Base-by-base conservation (phyloP, 1,140 invertebrate species). In the Zophobas atratus region DNA sequence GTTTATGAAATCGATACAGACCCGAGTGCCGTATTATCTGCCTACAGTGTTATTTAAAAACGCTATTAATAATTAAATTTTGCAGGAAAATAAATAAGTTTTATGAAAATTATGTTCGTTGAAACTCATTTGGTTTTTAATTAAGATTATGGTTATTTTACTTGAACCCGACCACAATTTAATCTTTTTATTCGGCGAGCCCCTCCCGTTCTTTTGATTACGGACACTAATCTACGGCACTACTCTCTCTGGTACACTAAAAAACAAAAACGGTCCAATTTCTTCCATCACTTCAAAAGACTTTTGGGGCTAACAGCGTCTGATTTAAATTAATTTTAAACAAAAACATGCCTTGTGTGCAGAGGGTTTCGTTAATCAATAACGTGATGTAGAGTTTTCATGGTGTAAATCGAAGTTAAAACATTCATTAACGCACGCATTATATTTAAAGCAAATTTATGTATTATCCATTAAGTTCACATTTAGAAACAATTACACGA, bases 91-190 rank as follows among this genome's bases (percentile, higher is more conserved):
- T 79, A 80, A 80, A 80, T 79, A 81, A 81, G 80, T 73, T 79
- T 80, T 74, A 70, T 77, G 76, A 81, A 78, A 60, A 78, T 80
- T 78, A 77, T 74, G 76, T 73, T 76, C 78, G 77, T 77, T 75
- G 79, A 82, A 83, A 83, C 82, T 83, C 82, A 82, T 83, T 83
- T 83, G 82, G 81, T 82, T 83, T 83, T 83, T 83, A 83, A 83
- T 83, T 83, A 83, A 83, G 81, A 83, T 83, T 83, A 83, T 82
- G 76, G 77, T 79, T 81, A 79, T 70, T 83, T 82, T 83, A 81
- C 82, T 79, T 76, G 76, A 77, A 78, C 76, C 73, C 77, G 57
- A 75, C 78, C 78, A 80, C 76, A 82, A 80, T 80, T 82, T 81
- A 82, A 80, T 81, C 78, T 80, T 77, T 76, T 81, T 77, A 72